A percentile compares a stretch with the other conserved stretches of the same genome.
Conservation (phyloP, 2,797 vertebrate species). For the Pteropus rufus region DNA sequence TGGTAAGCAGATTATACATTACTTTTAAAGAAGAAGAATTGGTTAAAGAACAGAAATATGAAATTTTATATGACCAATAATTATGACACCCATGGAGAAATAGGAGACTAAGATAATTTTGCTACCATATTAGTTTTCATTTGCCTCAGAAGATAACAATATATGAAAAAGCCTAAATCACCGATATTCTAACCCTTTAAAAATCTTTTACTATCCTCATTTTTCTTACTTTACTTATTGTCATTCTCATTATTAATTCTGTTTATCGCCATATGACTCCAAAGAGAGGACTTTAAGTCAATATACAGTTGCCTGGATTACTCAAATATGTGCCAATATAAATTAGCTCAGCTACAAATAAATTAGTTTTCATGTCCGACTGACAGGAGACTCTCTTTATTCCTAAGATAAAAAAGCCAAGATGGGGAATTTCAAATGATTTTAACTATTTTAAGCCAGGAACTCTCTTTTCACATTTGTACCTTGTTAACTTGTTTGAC, state of each 20-base stretch:
- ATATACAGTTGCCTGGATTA: not conserved
- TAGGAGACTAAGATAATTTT: conserved; percentile 11
- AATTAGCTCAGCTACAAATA: not conserved
- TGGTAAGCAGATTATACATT: not conserved
- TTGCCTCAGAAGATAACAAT: not conserved
- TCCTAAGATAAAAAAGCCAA: not conserved
- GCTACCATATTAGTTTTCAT: not conserved
- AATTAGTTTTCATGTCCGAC: not conserved
- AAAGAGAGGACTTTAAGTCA: not conserved
- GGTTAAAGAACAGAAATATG: not conserved
- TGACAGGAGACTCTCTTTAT: not conserved
- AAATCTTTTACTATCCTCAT: not conserved
- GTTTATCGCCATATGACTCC: not conserved
- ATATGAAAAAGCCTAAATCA: not conserved
- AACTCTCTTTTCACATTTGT: not conserved
- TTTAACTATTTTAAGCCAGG: conserved; percentile 9
- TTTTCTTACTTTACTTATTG: not conserved
- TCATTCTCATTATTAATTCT: not conserved
- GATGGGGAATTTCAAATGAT: not conserved
- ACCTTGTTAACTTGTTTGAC: not conserved
- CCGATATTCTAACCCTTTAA: not conserved
- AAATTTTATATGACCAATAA: not conserved
- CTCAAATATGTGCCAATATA: not conserved
- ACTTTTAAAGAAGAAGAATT: not conserved
- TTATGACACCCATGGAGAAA: not conserved